Conservation (phyloP, 1,140 invertebrate genomes). For the Heliconius congener region DNA sequence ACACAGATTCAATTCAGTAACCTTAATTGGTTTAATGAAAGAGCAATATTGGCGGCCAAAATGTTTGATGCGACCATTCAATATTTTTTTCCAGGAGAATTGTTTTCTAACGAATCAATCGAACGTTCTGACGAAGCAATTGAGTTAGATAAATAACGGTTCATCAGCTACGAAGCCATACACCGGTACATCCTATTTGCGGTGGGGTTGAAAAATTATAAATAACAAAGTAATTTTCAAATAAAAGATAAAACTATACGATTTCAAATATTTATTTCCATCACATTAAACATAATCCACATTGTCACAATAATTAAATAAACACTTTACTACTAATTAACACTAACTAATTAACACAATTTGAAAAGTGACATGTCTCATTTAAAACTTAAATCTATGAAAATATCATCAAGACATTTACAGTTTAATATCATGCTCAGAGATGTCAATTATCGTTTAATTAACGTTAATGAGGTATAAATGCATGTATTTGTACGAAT, state of each 20-base stretch:
- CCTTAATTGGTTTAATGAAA: no score
- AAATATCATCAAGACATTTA: background rate
- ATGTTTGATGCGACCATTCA: no score
- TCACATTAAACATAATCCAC: background rate
- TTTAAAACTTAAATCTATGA: background rate
- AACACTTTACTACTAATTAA: background rate
- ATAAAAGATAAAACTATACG: background rate
- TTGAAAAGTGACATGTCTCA: background rate
- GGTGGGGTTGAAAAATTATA: background rate
- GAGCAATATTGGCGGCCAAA: no score
- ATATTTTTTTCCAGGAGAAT: no score
- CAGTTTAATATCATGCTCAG: background rate
- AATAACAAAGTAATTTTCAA: background rate
- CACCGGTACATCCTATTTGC: background rate
- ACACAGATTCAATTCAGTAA: no score
- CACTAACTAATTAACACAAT: background rate
- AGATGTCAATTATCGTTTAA: background rate
- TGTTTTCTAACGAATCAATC: no score
- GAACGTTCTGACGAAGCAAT: no score
- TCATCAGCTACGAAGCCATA: no score
- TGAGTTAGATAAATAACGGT: no score
- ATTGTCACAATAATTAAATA: constrained; percentile 3
- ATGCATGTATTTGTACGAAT: background rate
- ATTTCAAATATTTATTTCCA: constrained; percentile 7
- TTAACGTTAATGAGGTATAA: background rate